These are phyloP conservation scores for Siniperca scherzeri DNA, from an alignment of 2,797 vertebrate species.

Conservation along the genomic window DNA sequence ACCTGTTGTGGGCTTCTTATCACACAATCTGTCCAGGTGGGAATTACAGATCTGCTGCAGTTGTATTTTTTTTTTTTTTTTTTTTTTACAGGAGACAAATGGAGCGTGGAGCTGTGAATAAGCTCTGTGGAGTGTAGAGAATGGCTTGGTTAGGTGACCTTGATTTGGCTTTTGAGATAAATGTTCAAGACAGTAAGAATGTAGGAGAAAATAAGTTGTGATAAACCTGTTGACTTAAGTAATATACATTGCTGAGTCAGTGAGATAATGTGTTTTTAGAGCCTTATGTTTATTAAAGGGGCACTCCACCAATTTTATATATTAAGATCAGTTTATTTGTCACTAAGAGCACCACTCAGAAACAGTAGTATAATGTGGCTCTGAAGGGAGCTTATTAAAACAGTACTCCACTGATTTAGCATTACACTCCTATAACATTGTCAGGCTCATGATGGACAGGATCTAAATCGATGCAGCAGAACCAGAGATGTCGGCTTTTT, in stretches of 20 bases:
- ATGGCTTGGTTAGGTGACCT: constrained; percentile 68
- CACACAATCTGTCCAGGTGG: constrained; percentile 72
- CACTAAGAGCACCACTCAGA: constrained; percentile 2
- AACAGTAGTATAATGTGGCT: not conserved
- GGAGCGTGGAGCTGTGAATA: constrained; percentile 71
- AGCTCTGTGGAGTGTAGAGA: constrained; percentile 56
- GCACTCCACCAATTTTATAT: constrained; percentile 16
- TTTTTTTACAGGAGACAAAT: constrained; percentile 60
- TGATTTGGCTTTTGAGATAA: constrained; percentile 74
- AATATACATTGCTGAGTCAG: constrained; percentile 28
- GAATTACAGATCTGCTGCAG: constrained; percentile 61
- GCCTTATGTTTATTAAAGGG: constrained; percentile 43
- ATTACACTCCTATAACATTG: not conserved
- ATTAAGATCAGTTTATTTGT: constrained; percentile 24
- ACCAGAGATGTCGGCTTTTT: not conserved
- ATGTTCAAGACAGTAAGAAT: constrained; percentile 46
- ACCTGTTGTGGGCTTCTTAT: constrained; percentile 80
- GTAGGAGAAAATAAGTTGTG: constrained; percentile 35
- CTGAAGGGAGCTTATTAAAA: constrained; percentile 20
- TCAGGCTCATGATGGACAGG: not conserved
- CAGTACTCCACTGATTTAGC: not conserved
- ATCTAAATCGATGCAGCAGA: not conserved
- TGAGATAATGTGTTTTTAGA: constrained; percentile 39
- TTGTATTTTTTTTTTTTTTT: constrained; percentile 44
- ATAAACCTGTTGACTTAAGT: constrained; percentile 45